Evolutionary conservation across 1,140 invertebrate genomes (phyloP).

Genomic region (Cylas formicarius): DNA sequence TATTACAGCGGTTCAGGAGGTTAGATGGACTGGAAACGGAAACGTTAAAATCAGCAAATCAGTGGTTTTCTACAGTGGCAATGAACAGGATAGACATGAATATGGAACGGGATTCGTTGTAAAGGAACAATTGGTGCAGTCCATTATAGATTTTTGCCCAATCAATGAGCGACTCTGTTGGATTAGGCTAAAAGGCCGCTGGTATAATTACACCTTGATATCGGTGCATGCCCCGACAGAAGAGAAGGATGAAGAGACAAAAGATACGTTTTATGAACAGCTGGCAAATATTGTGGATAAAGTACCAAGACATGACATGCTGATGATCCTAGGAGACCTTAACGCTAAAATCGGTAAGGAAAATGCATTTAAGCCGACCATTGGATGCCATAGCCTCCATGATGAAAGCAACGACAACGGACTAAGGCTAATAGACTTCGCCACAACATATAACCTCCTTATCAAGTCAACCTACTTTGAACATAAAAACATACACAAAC

Average conservation of each 20-base stretch:
- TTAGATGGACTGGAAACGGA: no score
- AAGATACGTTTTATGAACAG: background rate
- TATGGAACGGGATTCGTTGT: no score
- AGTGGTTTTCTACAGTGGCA: no score
- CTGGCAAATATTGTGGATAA: constrained; percentile 1
- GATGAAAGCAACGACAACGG: constrained; percentile 3
- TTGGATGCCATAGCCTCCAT: constrained; percentile 1
- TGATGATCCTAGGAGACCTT: constrained; percentile 2
- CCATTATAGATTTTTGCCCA: no score
- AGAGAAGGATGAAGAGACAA: constrained; percentile 2
- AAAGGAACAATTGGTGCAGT: no score
- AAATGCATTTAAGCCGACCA: background rate
- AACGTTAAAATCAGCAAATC: no score
- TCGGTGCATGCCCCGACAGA: constrained; percentile 1
- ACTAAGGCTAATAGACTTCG: constrained; percentile 1
- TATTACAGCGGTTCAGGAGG: no score
- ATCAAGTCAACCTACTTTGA: background rate
- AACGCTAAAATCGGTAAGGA: background rate
- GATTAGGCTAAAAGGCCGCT: no score
- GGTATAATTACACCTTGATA: no score
- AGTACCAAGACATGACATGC: constrained; percentile 1
- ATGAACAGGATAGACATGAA: no score
- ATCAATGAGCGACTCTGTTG: no score
- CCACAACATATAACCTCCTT: constrained; percentile 1
- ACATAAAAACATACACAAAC: constrained; percentile 5